Conservation (phyloP, 2,888 invertebrate species). For the Lobophora halterata region DNA sequence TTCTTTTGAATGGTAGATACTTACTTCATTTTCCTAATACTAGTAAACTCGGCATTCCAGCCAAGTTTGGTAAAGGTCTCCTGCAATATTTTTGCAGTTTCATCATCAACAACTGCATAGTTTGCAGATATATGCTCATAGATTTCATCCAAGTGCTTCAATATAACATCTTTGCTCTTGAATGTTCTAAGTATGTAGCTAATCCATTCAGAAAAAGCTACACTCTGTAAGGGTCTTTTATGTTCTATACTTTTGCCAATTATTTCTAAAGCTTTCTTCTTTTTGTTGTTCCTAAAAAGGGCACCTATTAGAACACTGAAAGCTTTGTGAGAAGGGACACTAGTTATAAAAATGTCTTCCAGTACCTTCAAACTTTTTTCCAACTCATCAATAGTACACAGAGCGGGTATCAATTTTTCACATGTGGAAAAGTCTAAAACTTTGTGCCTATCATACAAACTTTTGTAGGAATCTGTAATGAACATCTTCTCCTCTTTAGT, state of each 20-base stretch:
- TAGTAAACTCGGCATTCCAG: conserved; percentile 55
- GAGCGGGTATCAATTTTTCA: conserved; percentile 81
- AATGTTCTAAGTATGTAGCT: conserved; percentile 64
- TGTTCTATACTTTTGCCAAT: conserved; percentile 77
- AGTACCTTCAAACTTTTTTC: conserved; percentile 81
- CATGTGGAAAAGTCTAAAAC: conserved; percentile 82
- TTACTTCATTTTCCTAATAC: conserved; percentile 56
- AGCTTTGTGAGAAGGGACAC: conserved; percentile 64
- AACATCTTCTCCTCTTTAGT: conserved; percentile 70
- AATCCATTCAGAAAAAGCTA: conserved; percentile 78
- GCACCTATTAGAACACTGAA: conserved; percentile 79
- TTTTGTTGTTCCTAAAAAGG: conserved; percentile 81
- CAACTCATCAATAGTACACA: conserved; percentile 85
- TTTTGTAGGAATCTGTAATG: conserved; percentile 75
- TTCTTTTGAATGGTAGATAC: conserved; percentile 13
- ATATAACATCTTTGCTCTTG: conserved; percentile 51
- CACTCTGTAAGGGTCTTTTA: conserved; percentile 62
- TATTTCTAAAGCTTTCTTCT: conserved; percentile 81
- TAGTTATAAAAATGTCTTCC: conserved; percentile 77
- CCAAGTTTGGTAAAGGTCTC: conserved; percentile 48
- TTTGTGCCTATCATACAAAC: conserved; percentile 75
- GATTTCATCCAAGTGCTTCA: conserved; percentile 77
- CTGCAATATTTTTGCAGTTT: conserved; percentile 50
- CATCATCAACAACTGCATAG: conserved; percentile 52
- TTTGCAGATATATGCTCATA: conserved; percentile 77